These are phyloP conservation scores for Typhlichthys eigenmanni DNA, from an alignment of 2,797 vertebrate genomes.

Conservation along the genomic window DNA sequence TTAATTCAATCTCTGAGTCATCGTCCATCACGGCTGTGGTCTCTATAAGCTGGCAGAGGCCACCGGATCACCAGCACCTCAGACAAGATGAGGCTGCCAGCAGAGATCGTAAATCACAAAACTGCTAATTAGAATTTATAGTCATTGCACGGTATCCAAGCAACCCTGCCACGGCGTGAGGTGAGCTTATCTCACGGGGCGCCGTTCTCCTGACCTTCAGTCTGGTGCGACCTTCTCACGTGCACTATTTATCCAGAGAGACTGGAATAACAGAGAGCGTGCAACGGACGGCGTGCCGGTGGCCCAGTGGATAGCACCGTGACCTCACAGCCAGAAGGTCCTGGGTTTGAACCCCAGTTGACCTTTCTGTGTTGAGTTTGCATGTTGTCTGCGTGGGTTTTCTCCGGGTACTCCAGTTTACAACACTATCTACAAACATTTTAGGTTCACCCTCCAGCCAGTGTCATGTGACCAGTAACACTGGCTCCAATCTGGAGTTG, in stretches of 20 bases:
- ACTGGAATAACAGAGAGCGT: no score
- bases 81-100: constrained; percentile 32
- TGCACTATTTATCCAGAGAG: constrained; percentile 7
- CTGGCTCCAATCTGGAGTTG: no score
- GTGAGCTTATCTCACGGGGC: constrained; percentile 32
- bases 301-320: no score
- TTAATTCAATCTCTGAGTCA: constrained; percentile 14
- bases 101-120: constrained; percentile 43
- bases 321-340: no score
- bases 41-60: constrained; percentile 26
- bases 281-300: no score
- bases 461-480: no score
- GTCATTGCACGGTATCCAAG: constrained; percentile 52
- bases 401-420: no score
- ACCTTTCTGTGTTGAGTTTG: no score
- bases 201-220: constrained; percentile 42
- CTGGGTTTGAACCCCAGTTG: no score
- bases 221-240: constrained; percentile 7
- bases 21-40: constrained; percentile 14
- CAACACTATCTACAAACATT: no score
- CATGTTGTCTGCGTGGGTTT: no score
- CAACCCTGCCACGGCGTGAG: constrained; percentile 41
- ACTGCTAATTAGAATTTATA: constrained; percentile 56
- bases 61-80: not conserved
- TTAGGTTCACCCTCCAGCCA: no score